Base-by-base conservation (phyloP, 1,140 invertebrate genomes). In the Scaptomyza graminum region DNA sequence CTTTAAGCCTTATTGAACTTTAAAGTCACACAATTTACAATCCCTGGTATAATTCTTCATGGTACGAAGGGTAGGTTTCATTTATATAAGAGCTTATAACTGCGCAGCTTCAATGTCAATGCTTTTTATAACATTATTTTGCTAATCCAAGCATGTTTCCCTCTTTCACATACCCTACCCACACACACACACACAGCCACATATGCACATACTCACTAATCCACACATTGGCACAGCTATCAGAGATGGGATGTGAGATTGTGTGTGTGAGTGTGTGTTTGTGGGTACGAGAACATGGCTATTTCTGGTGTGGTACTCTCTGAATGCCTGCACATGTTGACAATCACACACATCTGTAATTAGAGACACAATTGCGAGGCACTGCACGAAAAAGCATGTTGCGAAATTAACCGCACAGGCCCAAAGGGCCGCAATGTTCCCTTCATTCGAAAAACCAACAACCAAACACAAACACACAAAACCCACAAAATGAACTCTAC, bases 71-170 rank as follows among this genome's bases (percentile, higher is more conserved):
- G 8, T 3, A 37, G 43, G 12, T 31, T 34, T 60, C 54, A 66
- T 64, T 75, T 75, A 63, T 65, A 55, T 44, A 61, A 39, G 39
- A 56, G 47, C 55, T 57, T 51, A 43, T 51, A 54, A 44, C 7
- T 63, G 39, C 18, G 43, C 51, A 55, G 59, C 76, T 65, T 76
- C 56, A 75, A 83, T 83, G 79, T 63, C 65, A 55, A 52, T 66
- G 79, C 41, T 64, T 50, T 65, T 62, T 85, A 72, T 79, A 60
- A 80, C 68, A 64, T 84, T 80, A 60, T 76, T 76, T 77, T 77
- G 77, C 82, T 71, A 59, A 64, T 62, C 77, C 64, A 12, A 43
- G 51, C 60, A 52, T 71, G 46, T 44, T 65, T 39, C 25, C 37
- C 37, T 13, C 41, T 0, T 5, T 8, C 47, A 31, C 65, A 28